Evolutionary conservation across 2,797 vertebrate species (phyloP).

Genomic region (Furcifer pardalis): DNA sequence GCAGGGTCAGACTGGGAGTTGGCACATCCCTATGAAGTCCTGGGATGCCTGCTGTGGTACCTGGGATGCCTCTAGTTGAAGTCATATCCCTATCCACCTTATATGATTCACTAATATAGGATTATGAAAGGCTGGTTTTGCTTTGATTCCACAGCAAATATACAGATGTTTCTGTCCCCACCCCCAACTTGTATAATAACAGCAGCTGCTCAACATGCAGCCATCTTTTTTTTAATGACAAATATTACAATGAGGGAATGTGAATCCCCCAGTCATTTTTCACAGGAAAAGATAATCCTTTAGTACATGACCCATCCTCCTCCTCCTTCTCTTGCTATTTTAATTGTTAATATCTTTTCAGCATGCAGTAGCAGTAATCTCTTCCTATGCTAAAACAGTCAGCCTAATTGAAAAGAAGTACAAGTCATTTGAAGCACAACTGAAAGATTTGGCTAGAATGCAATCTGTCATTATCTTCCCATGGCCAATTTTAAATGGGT

Average conservation of each 20-base stretch:
- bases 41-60: too few species aligned
- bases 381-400: constrained; percentile 59
- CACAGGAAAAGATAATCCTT: constrained; percentile 47
- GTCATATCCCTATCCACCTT: too few species aligned
- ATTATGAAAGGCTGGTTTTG: neutral
- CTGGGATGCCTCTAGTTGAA: too few species aligned
- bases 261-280: constrained; percentile 50
- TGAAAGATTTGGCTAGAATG: constrained; percentile 63
- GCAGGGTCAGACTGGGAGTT: too few species aligned
- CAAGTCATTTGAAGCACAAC: constrained; percentile 61
- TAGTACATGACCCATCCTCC: neutral
- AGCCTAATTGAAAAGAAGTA: constrained; percentile 71
- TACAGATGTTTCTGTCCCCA: constrained; percentile 39
- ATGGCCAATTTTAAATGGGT: constrained; percentile 66
- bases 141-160: constrained; percentile 41
- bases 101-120: constrained; percentile 27
- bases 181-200: neutral
- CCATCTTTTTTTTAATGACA: constrained; percentile 5
- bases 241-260: constrained; percentile 51
- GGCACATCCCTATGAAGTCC: too few species aligned
- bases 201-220: constrained; percentile 23
- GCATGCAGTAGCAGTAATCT: constrained; percentile 55
- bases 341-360: constrained; percentile 68
- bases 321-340: constrained; percentile 30
- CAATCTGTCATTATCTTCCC: constrained; percentile 66